These are phyloP conservation scores for Galaxea fascicularis DNA, from an alignment of 92 coral and sea anemone genomes.

Conservation along the genomic window DNA sequence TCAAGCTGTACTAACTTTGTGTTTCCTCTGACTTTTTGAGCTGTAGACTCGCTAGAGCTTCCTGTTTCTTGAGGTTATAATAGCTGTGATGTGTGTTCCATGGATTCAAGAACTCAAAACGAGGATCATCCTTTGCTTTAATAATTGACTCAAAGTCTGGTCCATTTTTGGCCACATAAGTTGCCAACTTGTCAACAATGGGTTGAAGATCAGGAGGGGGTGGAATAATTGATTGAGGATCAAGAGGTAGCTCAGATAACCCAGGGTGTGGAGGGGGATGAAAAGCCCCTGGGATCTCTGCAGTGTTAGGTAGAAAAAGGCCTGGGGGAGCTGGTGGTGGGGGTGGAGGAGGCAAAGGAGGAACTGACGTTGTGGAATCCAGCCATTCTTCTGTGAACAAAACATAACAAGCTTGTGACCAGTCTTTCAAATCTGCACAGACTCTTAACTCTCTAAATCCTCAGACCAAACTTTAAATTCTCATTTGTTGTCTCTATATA, in stretches of 20 bases:
- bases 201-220: conserved; percentile 99
- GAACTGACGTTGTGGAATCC: conserved; percentile 37
- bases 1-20: background rate
- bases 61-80: conserved; percentile 83
- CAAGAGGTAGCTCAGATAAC: conserved; percentile 11
- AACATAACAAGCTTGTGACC: background rate
- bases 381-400: conserved; percentile 71
- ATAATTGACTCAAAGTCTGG: conserved; percentile 90
- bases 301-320: conserved; percentile 37
- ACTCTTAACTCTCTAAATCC: background rate
- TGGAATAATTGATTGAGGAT: conserved; percentile 72
- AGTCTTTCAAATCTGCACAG: background rate
- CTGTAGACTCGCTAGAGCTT: conserved; percentile 9
- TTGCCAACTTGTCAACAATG: conserved; percentile 94
- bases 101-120: conserved; percentile 92
- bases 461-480: too few relatives aligned
- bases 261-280: conserved; percentile 87
- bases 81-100: conserved; percentile 92
- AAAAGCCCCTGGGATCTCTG: conserved; percentile 9
- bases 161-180: conserved; percentile 95
- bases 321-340: conserved; percentile 69
- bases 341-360: conserved; percentile 67
- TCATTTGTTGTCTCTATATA: too few relatives aligned
- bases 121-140: conserved; percentile 87
- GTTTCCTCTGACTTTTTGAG: background rate